Percentiles rank a stretch among this genome's conserved stretches.
Evolutionary conservation across 2,113 vertebrate genomes (phyloP).

Genomic region (Rhea americana): DNA sequence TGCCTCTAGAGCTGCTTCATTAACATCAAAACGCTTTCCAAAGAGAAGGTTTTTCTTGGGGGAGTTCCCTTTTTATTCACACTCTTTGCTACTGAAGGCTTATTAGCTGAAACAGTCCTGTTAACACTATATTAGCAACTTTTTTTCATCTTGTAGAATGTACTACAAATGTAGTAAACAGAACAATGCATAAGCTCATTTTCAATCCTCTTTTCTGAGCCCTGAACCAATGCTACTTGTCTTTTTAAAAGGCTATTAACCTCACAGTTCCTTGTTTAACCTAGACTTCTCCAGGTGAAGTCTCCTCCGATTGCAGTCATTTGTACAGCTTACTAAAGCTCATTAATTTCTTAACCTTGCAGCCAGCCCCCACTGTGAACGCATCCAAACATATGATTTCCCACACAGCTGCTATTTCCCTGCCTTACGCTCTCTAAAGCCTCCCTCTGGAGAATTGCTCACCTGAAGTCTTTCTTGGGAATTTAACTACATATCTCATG

Average conservation of each 20-base stretch:
- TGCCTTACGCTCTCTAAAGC: neutral
- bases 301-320: neutral
- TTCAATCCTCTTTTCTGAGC: neutral
- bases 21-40: neutral
- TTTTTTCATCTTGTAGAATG: neutral
- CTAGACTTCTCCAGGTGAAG: neutral
- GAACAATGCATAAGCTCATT: neutral
- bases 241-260: neutral
- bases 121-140: neutral
- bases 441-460: neutral
- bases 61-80: neutral
- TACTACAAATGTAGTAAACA: neutral
- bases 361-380: neutral
- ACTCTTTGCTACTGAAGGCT: neutral
- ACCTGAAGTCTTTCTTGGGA: neutral
- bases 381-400: neutral
- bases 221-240: neutral
- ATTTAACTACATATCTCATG: rapidly evolving
- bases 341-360: neutral
- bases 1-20: neutral
- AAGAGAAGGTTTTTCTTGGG: neutral
- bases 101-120: neutral
- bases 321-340: neutral
- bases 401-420: neutral
- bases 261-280: neutral